Base-by-base conservation (phyloP, 2,888 invertebrate genomes). In the Loripinus fragilis region DNA sequence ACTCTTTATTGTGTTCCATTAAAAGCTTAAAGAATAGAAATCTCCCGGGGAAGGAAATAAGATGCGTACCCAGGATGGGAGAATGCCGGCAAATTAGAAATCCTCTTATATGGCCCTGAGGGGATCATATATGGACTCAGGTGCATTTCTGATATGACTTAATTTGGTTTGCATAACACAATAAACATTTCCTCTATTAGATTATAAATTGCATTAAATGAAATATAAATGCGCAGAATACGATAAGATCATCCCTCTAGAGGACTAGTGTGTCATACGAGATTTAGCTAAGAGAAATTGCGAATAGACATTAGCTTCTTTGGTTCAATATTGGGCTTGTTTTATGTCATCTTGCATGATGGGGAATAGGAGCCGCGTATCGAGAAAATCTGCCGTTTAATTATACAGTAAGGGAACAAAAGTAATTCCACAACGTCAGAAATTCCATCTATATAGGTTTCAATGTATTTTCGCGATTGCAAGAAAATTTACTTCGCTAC, bases 141-240 rank as follows among this genome's bases (percentile, higher is more conserved):
- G 85, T 83, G 83, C 86, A 69, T 52, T 77, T 71, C 55, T 48
- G 66, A 50, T 70, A 66, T 42, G 71, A 67, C 72, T 75, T 84
- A 84, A 84, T 84, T 80, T 69, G 77, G 79, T 88, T 87, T 87
- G 85, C 87, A 88, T 89, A 90, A 90, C 87, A 85, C 81, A 84
- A 89, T 90, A 85, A 89, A 88, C 85, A 86, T 87, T 85, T 75
- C 79, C 76, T 77, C 80, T 74, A 88, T 88, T 88, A 87, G 85
- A 89, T 88, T 88, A 86, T 80, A 68, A 77, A 78, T 83, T 79
- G 74, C 81, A 84, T 85, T 81, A 88, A 90, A 90, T 85, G 81
- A 81, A 80, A 76, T 76, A 80, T 76, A 80, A 80, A 80, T 80
- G 80, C 70, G 66, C 60, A 72, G 73, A 80, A 80, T 70, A 64